A percentile compares a stretch with the other conserved stretches of the same genome.
phyloP scores from a whole-genome alignment of 2,888 invertebrate genomes.

The Buathra laborator region DNA sequence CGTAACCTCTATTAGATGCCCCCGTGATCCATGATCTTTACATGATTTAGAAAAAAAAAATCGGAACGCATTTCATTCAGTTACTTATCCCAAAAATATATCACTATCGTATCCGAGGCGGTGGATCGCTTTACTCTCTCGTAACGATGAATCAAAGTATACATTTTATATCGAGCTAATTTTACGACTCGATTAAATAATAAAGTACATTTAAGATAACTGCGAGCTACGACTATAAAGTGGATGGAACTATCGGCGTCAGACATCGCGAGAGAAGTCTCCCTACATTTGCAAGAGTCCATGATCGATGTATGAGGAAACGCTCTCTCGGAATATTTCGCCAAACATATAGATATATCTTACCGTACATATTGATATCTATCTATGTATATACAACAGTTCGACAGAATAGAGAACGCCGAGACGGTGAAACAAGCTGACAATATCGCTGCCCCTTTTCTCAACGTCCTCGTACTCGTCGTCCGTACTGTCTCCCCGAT shows the following conservation, averaged over 20 bases:
- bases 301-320: conserved; percentile 6
- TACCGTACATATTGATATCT: too few species aligned
- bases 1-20: background rate
- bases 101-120: background rate
- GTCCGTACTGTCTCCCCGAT: conserved; percentile 45
- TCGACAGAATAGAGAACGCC: conserved; percentile 13
- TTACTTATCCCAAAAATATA: background rate
- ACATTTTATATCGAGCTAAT: background rate
- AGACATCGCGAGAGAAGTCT: background rate
- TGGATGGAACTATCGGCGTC: background rate
- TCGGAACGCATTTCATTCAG: background rate
- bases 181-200: background rate
- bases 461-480: conserved; percentile 33
- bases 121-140: background rate
- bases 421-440: conserved; percentile 40
- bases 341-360: conserved; percentile 11
- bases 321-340: background rate
- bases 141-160: background rate
- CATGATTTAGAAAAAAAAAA: background rate
- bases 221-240: background rate
- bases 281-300: background rate
- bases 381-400: background rate
- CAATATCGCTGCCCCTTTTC: conserved; percentile 55
- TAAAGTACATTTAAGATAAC: background rate
- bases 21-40: background rate